Conservation (phyloP, 2,797 vertebrate species). For the Melanotaenia boesemani region DNA sequence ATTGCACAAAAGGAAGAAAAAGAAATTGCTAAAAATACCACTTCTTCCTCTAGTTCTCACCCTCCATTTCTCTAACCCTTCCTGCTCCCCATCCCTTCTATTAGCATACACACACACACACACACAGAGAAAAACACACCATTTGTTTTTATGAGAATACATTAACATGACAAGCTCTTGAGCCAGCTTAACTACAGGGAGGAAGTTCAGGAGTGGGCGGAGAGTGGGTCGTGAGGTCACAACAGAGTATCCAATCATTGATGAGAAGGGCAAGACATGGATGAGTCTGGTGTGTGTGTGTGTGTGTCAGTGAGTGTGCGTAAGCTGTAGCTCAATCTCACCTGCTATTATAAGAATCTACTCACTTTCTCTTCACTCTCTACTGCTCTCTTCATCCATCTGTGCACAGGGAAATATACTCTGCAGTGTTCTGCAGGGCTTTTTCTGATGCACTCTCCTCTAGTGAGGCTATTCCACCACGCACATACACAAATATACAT, state of each 20-base stretch:
- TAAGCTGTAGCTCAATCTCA: conserved; percentile 80
- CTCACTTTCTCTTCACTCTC: conserved; percentile 57
- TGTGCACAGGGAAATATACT: conserved; percentile 30
- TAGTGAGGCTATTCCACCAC: conserved; percentile 21
- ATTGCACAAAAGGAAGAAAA: conserved; percentile 64
- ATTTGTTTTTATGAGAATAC: conserved; percentile 69
- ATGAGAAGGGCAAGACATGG: conserved; percentile 52
- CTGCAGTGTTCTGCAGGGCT: not conserved
- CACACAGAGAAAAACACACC: conserved; percentile 33
- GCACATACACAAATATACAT: conserved; percentile 4
- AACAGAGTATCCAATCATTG: conserved; percentile 63
- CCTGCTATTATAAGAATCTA: conserved; percentile 79
- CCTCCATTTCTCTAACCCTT: conserved; percentile 64
- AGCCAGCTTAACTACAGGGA: conserved; percentile 68
- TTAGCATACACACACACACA: conserved; percentile 32
- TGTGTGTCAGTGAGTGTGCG: conserved; percentile 26
- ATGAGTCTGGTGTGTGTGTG: conserved; percentile 52
- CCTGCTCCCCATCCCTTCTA: conserved; percentile 28
- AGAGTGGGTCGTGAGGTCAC: conserved; percentile 66
- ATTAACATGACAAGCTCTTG: conserved; percentile 71
- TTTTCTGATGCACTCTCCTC: conserved; percentile 5
- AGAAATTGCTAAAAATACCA: conserved; percentile 81
- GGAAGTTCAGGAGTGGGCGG: conserved; percentile 76
- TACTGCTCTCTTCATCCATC: conserved; percentile 38
- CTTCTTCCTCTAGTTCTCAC: conserved; percentile 72